Evolutionary conservation across 2,113 vertebrate species (phyloP).

Genomic region (Oreochromis tanganicae): DNA sequence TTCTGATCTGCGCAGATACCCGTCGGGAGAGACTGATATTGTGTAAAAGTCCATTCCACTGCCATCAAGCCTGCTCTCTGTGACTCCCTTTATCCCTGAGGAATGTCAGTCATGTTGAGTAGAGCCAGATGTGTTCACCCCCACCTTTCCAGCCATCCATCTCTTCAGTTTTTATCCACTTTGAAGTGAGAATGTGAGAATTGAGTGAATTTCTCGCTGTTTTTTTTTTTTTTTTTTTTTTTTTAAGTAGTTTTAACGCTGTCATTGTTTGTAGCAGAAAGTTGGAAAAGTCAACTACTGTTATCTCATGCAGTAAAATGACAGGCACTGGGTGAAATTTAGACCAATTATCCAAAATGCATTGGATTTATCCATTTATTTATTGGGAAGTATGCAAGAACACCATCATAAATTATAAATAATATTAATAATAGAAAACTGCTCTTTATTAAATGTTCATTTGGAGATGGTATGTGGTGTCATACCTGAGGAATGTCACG

Average conservation of each 20-base stretch:
- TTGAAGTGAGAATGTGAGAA: not conserved
- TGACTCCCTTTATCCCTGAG: not conserved
- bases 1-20: not conserved
- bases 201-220: not conserved
- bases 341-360: not conserved
- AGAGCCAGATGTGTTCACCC: constrained; percentile 33
- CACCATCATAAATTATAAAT: not conserved
- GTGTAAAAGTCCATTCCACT: not conserved
- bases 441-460: not conserved
- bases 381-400: not conserved
- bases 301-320: not conserved
- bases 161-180: not conserved
- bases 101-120: constrained; percentile 33
- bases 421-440: not conserved
- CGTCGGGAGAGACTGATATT: not conserved
- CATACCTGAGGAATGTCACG: not conserved
- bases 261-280: not conserved
- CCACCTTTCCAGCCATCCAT: not conserved
- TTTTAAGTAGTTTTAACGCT: not conserved
- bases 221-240: not conserved
- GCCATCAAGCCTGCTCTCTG: not conserved
- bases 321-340: not conserved
- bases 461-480: not conserved
- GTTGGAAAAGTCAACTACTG: not conserved
- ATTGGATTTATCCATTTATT: not conserved